Evolutionary conservation across 2,797 vertebrate species (phyloP).

Genomic region (Sciurus carolinensis): DNA sequence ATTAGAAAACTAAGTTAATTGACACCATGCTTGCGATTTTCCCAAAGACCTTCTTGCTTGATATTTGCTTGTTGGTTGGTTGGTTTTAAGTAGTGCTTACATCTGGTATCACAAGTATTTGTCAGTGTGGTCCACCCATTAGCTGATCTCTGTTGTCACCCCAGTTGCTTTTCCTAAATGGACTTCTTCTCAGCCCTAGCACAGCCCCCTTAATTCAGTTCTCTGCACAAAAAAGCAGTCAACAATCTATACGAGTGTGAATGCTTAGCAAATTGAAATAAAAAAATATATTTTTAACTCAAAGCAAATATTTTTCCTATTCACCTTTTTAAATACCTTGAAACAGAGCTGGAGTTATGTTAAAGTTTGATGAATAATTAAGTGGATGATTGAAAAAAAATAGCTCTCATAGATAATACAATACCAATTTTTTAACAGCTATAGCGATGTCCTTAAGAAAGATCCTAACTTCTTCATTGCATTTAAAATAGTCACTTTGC

Average conservation of each 20-base stretch:
- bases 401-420: conserved; percentile 64
- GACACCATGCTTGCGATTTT: background rate
- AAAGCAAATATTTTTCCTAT: conserved; percentile 24
- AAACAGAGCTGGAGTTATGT: conserved; percentile 33
- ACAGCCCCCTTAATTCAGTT: background rate
- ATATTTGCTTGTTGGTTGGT: too few relatives aligned
- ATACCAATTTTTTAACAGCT: conserved; percentile 90
- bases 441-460: conserved; percentile 88
- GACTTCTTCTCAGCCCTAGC: background rate
- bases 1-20: background rate
- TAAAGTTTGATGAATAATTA: conserved; percentile 52
- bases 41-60: background rate
- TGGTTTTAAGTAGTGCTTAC: background rate
- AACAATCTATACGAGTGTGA: background rate
- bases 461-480: conserved; percentile 89
- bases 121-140: background rate
- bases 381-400: background rate
- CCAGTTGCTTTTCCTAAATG: background rate
- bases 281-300: conserved; percentile 19
- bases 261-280: background rate
- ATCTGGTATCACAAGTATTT: background rate
- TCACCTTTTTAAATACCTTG: background rate
- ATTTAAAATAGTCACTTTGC: conserved; percentile 86
- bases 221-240: background rate
- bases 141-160: background rate